phyloP scores from a whole-genome alignment of 2,888 invertebrate genomes.

The Phortica okadai region DNA sequence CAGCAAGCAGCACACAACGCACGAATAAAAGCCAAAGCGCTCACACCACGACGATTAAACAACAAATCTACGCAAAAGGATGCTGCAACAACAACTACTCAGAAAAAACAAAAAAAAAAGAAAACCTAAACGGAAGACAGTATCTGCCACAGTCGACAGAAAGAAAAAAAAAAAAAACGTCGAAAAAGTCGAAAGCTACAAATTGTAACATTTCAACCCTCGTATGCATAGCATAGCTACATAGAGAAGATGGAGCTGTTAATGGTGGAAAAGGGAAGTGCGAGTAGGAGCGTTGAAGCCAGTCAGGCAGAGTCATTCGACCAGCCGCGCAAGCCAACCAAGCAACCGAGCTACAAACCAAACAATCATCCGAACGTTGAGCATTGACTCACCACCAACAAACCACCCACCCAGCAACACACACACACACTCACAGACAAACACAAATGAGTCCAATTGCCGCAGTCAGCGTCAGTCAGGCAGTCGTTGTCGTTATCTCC shows the following conservation, averaged over 20 bases:
- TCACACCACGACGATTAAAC: conserved; percentile 31
- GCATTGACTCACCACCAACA: conserved; percentile 20
- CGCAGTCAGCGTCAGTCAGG: background rate
- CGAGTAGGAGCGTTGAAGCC: conserved; percentile 29
- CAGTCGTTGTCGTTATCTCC: background rate
- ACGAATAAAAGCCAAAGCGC: conserved; percentile 68
- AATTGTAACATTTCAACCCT: conserved; percentile 69
- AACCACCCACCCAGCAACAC: conserved; percentile 31
- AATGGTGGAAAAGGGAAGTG: background rate
- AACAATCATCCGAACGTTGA: conserved; percentile 31
- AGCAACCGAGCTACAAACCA: conserved; percentile 38
- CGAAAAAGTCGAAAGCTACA: conserved; percentile 72
- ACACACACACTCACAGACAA: conserved; percentile 29
- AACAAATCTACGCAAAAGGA: conserved; percentile 41
- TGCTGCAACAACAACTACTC: conserved; percentile 30
- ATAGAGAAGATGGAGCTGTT: background rate
- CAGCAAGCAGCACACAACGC: conserved; percentile 8
- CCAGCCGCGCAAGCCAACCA: conserved; percentile 35
- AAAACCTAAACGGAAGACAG: conserved; percentile 40
- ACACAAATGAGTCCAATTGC: background rate
- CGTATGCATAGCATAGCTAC: conserved; percentile 41
- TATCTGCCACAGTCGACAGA: conserved; percentile 28
- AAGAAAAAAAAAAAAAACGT: conserved; percentile 54
- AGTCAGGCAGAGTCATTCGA: conserved; percentile 30
- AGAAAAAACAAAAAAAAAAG: conserved; percentile 36